Conservation (phyloP, 2,888 invertebrate species). For the Apodemia zela region DNA sequence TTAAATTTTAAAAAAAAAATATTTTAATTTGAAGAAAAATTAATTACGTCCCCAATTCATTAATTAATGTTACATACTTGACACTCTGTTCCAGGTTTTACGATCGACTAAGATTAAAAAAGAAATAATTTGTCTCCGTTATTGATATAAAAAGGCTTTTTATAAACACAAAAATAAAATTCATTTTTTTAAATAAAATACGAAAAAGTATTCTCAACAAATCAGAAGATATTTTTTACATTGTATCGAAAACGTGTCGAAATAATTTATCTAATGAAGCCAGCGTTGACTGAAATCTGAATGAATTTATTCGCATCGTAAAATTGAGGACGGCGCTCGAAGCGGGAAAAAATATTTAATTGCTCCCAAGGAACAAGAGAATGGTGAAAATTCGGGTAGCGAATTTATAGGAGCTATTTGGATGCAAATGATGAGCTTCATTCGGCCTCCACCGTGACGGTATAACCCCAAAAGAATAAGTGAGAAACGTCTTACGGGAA, state of each 20-base stretch:
- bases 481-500: constrained; percentile 71
- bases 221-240: constrained; percentile 17
- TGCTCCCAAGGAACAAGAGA: constrained; percentile 73
- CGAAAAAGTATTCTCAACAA: neutral
- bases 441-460: constrained; percentile 56
- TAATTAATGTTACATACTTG: no score
- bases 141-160: no score
- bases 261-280: constrained; percentile 64
- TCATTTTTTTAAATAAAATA: no score
- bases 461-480: constrained; percentile 74
- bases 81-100: no score
- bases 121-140: no score
- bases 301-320: constrained; percentile 65
- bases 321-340: constrained; percentile 54
- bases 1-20: no score
- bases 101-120: no score
- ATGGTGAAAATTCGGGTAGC: constrained; percentile 76
- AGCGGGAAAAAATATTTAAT: constrained; percentile 74
- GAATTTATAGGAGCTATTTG: constrained; percentile 79
- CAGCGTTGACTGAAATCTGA: constrained; percentile 61
- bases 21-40: no score
- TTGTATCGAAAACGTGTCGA: constrained; percentile 35
- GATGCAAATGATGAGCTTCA: constrained; percentile 77
- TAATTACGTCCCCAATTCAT: no score
- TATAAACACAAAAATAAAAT: no score